Percentiles rank a stretch among this genome's conserved stretches.
Evolutionary conservation across 2,797 vertebrate species (phyloP).

Genomic region (Momotus momota): DNA sequence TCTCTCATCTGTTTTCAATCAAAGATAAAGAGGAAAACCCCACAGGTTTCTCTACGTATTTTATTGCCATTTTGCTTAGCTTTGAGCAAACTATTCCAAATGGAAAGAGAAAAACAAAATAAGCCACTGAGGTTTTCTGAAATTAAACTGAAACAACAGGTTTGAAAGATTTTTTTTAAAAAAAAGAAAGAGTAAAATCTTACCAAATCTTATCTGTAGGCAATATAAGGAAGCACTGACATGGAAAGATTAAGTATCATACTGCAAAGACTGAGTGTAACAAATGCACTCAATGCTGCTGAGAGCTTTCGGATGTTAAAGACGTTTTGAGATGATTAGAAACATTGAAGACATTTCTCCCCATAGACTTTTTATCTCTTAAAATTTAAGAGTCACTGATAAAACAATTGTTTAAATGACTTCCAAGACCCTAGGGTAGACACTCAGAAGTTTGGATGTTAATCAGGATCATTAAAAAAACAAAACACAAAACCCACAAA

Average conservation of each 20-base stretch:
- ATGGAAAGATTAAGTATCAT: neutral
- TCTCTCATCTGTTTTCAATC: neutral
- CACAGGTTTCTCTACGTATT: neutral
- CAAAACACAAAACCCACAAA: neutral
- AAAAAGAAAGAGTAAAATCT: neutral
- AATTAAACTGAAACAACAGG: neutral
- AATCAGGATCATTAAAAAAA: neutral
- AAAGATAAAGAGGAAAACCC: neutral
- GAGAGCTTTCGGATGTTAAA: neutral
- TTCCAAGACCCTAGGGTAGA: neutral
- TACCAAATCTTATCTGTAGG: neutral
- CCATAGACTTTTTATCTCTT: neutral
- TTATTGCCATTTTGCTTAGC: neutral
- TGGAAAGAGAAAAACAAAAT: neutral
- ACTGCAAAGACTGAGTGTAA: neutral
- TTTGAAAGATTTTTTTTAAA: neutral
- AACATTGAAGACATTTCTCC: neutral
- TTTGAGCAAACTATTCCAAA: neutral
- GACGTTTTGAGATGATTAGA: neutral
- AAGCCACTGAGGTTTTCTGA: neutral
- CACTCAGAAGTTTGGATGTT: neutral
- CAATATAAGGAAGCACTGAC: neutral
- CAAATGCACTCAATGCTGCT: neutral
- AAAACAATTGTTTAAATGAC: neutral
- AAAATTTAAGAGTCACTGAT: neutral